Percentiles rank a stretch among this genome's conserved stretches.
Evolutionary conservation across 2,888 invertebrate species (phyloP).

Genomic region (Sialis lutaria): DNA sequence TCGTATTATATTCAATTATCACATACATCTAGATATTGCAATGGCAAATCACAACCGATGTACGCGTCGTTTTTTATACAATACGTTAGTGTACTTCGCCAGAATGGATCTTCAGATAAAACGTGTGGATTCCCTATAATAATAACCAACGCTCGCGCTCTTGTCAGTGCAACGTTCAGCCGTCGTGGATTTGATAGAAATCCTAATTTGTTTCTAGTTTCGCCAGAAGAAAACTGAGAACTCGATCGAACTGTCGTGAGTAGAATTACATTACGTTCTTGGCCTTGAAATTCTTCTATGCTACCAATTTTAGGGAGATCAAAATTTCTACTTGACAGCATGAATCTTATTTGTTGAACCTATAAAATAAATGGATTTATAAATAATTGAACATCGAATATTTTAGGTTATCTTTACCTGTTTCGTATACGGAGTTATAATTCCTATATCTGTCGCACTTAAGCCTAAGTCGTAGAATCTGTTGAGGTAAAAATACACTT

Average conservation of each 20-base stretch:
- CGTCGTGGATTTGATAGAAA: conserved; percentile 61
- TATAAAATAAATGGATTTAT: conserved; percentile 18
- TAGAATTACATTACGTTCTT: conserved; percentile 56
- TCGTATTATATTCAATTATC: not conserved
- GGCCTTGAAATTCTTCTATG: conserved; percentile 77
- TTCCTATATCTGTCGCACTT: conserved; percentile 57
- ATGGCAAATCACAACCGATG: conserved; percentile 48
- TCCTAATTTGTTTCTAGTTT: conserved; percentile 40
- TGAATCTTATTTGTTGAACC: conserved; percentile 41
- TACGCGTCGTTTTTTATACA: conserved; percentile 46
- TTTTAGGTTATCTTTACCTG: conserved; percentile 40
- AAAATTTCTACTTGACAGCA: conserved; percentile 32
- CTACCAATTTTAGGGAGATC: conserved; percentile 53
- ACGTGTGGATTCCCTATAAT: conserved; percentile 73
- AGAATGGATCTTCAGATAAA: conserved; percentile 43
- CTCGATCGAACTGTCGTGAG: conserved; percentile 49
- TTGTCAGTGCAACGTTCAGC: conserved; percentile 77
- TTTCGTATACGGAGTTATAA: conserved; percentile 82
- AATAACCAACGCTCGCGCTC: conserved; percentile 62
- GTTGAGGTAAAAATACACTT: conserved; percentile 41
- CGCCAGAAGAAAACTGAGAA: conserved; percentile 22
- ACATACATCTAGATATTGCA: not conserved
- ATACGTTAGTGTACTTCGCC: conserved; percentile 45
- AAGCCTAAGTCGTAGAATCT: conserved; percentile 48
- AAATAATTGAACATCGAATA: conserved; percentile 1